Percentiles rank a stretch among this genome's conserved stretches.
Evolutionary conservation across 1,140 invertebrate genomes (phyloP).

Genomic region (Sweltsa coloradensis): DNA sequence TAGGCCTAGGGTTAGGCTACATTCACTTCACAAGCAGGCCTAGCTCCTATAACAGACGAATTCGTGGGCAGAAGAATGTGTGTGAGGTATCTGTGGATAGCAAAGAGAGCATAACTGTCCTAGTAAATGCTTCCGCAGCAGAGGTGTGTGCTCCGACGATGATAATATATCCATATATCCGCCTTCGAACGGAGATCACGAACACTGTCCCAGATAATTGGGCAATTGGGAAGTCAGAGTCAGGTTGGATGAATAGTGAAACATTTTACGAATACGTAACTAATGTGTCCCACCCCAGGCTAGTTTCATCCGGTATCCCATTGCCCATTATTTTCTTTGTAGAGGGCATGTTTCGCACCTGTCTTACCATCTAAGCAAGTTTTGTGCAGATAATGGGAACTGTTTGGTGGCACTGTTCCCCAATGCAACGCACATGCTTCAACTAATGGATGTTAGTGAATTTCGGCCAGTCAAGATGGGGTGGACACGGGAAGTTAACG

Average conservation of each 20-base stretch:
- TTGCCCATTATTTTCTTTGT: slow-evolving; percentile 25
- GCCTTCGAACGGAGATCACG: slow-evolving; percentile 22
- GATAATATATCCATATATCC: slow-evolving; percentile 24
- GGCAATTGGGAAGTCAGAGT: slow-evolving; percentile 26
- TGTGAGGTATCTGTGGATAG: too few relatives aligned
- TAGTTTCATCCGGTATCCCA: slow-evolving; percentile 18
- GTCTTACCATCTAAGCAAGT: slow-evolving; percentile 16
- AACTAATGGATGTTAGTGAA: slow-evolving; percentile 25
- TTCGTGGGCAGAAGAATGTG: too few relatives aligned
- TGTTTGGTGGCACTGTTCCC: slow-evolving; percentile 25
- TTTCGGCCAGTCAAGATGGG: slow-evolving; percentile 14
- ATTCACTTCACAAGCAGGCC: too few relatives aligned
- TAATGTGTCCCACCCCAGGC: slow-evolving; percentile 24
- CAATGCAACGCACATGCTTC: slow-evolving; percentile 26
- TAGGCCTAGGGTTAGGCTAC: too few relatives aligned
- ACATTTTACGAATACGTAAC: slow-evolving; percentile 22
- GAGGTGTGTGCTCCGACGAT: slow-evolving; percentile 22
- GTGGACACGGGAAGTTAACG: slow-evolving; percentile 13
- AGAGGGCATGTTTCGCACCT: slow-evolving; percentile 26
- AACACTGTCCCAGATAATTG: slow-evolving; percentile 22
- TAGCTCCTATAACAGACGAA: too few relatives aligned
- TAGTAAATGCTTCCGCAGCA: slow-evolving; percentile 22
- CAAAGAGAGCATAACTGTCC: slow-evolving; percentile 18
- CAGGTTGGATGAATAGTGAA: slow-evolving; percentile 23
- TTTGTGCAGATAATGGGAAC: slow-evolving; percentile 23